Evolutionary conservation across 2,113 vertebrate species (phyloP), one percentile per base, ranked within the genome.

Genomic region (Sterrhoptilus dennistouni): DNA sequence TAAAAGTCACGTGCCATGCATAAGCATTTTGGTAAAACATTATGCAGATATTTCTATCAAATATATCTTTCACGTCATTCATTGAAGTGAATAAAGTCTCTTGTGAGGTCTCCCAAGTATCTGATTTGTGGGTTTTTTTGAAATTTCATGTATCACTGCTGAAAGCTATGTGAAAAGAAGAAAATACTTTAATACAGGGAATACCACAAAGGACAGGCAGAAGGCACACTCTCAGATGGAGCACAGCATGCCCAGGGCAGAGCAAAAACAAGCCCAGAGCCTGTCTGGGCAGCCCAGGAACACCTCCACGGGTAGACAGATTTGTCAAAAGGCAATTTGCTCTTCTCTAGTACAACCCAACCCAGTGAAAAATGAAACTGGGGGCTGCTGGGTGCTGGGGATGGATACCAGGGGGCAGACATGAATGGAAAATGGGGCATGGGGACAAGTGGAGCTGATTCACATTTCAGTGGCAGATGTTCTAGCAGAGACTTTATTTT

Each of bases 291-390:
- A 88, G 57, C 57, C 66, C 71, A 44, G 72, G n/a, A 86, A 28
- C 24, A 80, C 3, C 63, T 27, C 36, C 50, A 69, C 0, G 0
- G 38, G 40, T 6, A 38, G 21, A 25, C 0, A 54, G 28, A 53
- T 66, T 35, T 49, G 14, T 66, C 25, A 70, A 74, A 72, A 91
- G 68, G n/a, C 29, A 69, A 65, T 65, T 65, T 65, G 7, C 29
- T 79, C 17, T 79, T 76, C 61, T 68, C 18, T 47, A 64, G 25
- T 25, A 54, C 25, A 80, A 45, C 4, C 14, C n/a, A 87, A 2
- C 19, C 24, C 40, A 44, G 70, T 66, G 14, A 92, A 56, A 60
- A 94, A 54, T 22, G 5, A 53, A 87, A 53, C 9, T 42, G 50
- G 16, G 18, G 12, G 22, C 29, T 86, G 36, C 47, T 47, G 60